Evolutionary conservation across 2,113 vertebrate genomes (phyloP).

Genomic region (Mesembrinibis cayennensis): DNA sequence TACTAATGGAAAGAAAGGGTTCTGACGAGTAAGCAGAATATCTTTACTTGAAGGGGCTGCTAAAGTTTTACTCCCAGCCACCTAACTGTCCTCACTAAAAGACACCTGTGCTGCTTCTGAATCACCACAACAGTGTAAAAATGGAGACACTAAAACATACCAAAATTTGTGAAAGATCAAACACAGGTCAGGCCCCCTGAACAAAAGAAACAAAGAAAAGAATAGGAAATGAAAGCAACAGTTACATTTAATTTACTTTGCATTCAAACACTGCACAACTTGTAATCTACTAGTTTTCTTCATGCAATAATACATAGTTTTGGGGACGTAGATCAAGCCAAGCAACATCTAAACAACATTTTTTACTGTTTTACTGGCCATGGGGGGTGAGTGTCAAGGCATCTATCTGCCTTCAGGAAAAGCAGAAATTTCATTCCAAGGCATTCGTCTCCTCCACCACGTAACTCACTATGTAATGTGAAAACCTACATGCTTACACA

Average conservation of each 20-base stretch:
- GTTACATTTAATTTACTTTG: not conserved
- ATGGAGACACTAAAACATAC: not conserved
- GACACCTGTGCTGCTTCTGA: not conserved
- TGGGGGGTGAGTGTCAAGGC: not conserved
- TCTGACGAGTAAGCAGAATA: not conserved
- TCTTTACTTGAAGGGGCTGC: not conserved
- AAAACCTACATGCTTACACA: not conserved
- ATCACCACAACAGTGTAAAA: not conserved
- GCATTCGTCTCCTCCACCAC: not conserved
- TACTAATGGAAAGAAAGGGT: not conserved
- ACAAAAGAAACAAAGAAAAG: not conserved
- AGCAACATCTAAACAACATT: not conserved
- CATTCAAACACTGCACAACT: not conserved
- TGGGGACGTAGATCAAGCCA: not conserved
- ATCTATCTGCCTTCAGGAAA: not conserved
- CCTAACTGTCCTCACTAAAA: not conserved
- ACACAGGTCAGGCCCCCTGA: not conserved
- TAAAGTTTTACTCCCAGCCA: not conserved
- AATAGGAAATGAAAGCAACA: not conserved
- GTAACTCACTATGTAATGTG: not conserved
- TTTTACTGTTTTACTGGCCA: not conserved
- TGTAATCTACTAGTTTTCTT: not conserved
- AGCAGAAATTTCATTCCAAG: not conserved
- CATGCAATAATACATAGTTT: not conserved
- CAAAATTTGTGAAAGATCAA: not conserved